Base-by-base conservation (phyloP, 2,113 vertebrate genomes). In the Pseudois nayaur region DNA sequence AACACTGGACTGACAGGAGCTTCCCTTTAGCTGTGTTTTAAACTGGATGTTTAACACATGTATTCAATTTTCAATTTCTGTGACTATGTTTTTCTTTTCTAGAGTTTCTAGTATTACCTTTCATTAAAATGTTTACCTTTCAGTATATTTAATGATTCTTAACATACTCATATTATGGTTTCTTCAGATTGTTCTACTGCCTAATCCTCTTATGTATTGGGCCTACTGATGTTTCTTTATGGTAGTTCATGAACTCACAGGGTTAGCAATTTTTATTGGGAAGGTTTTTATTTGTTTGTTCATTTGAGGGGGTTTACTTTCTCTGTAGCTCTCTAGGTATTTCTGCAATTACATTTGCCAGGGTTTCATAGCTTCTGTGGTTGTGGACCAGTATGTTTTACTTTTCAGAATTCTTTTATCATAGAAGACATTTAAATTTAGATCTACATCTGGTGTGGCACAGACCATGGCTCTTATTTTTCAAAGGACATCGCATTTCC, bases 101-200 rank as follows among this genome's bases (percentile, higher is more conserved):
- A 60, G 54, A 91, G 29, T 90, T 94, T 90, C 85, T 57, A 81
- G 36, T 85, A 43, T 5, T 79, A 29, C 8, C 50, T 60, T 96
- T 95, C 52, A 93, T 29, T 81, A 45, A 10, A 36, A 81, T 91
- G 54, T 93, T 90, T 88, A 67, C n/a, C 43, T 94, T 91, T 94
- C 21, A 64, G 84, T 85, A 67, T 91, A 87, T 64, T 91, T 93
- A 74, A 62, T 74, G 45, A 60, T 94, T 96, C 19, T 82, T 62
- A 94, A 52, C 60, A 62, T 60, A 86, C 9, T 84, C 27, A 95
- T 50, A 90, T 95, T 81, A 94, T 57, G 57, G 40, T 89, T 96
- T 89, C 43, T 89, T 87, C 60, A 82, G 12, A 43, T 87, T 89
- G 19, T 86, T 64, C n/a, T 71, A 81, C 60, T 62, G 82, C 8